Percentiles rank a stretch among this genome's conserved stretches.
These are phyloP conservation scores for Pampusana beccarii DNA, from an alignment of 2,113 vertebrate species.

Conservation along the genomic window DNA sequence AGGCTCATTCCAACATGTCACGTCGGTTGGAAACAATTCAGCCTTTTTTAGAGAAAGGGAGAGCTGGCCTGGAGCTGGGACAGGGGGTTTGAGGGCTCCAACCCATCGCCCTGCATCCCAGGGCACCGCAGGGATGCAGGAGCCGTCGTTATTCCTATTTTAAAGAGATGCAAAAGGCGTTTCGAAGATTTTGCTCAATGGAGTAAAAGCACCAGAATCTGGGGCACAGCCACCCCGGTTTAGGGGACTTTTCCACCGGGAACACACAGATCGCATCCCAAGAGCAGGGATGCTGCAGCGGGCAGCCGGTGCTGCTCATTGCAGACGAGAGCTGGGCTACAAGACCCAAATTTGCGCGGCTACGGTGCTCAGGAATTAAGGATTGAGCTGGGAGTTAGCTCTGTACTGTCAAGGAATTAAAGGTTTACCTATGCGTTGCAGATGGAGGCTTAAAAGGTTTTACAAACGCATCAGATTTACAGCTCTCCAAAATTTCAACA, in stretches of 20 bases:
- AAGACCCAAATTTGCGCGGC: neutral
- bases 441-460: conserved; percentile 29
- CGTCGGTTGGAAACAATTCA: neutral
- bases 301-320: accelerated
- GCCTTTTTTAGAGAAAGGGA: neutral
- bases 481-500: conserved; percentile 27
- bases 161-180: neutral
- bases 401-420: conserved; percentile 43
- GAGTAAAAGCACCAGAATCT: neutral
- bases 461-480: conserved; percentile 14
- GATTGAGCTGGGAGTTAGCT: conserved; percentile 38
- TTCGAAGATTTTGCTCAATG: neutral
- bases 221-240: neutral
- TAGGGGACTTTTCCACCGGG: neutral
- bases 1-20: neutral
- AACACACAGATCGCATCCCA: neutral
- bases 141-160: accelerated
- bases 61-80: neutral
- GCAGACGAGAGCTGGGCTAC: neutral
- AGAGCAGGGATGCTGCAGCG: accelerated
- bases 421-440: conserved; percentile 10
- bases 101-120: accelerated
- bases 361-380: neutral
- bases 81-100: neutral
- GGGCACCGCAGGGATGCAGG: accelerated